These are phyloP conservation scores for Philaethria dido DNA, from an alignment of 2,888 invertebrate genomes.

Conservation along the genomic window DNA sequence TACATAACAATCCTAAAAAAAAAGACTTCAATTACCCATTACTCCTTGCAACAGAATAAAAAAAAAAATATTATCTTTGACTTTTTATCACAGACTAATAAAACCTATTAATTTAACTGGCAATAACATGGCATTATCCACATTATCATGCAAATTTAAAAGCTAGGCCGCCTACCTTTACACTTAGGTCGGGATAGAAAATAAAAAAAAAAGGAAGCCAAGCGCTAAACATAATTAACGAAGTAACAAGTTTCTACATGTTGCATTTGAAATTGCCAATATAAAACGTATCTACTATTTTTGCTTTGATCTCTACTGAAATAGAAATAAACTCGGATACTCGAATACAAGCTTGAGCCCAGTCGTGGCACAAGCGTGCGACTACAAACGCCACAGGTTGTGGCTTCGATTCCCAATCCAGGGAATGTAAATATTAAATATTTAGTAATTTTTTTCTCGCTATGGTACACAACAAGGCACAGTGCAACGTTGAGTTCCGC, in stretches of 20 bases:
- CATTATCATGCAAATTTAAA: slow-evolving; percentile 21
- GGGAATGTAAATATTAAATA: too few species aligned
- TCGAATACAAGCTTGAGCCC: slow-evolving; percentile 61
- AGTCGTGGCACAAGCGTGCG: too few species aligned
- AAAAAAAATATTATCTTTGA: background rate
- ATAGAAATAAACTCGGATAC: slow-evolving; percentile 59
- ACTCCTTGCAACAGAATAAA: background rate
- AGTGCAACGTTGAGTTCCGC: too few species aligned
- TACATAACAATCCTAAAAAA: background rate
- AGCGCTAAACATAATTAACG: slow-evolving; percentile 40
- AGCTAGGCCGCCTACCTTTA: slow-evolving; percentile 32
- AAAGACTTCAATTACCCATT: slow-evolving; percentile 3
- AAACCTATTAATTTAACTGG: slow-evolving; percentile 16
- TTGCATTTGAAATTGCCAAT: slow-evolving; percentile 50
- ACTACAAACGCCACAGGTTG: too few species aligned
- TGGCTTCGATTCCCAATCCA: too few species aligned
- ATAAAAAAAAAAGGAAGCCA: slow-evolving; percentile 31
- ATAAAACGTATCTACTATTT: slow-evolving; percentile 48
- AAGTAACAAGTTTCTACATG: slow-evolving; percentile 32
- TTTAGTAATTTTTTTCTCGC: too few species aligned
- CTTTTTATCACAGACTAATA: slow-evolving; percentile 19
- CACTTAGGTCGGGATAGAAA: slow-evolving; percentile 16
- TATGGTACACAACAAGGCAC: too few species aligned
- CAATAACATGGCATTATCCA: slow-evolving; percentile 8
- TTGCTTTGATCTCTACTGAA: slow-evolving; percentile 53